A percentile compares a stretch with the other conserved stretches of the same genome.
Evolutionary conservation across 1,140 invertebrate species (phyloP).

Genomic region (Drosophila rufa): DNA sequence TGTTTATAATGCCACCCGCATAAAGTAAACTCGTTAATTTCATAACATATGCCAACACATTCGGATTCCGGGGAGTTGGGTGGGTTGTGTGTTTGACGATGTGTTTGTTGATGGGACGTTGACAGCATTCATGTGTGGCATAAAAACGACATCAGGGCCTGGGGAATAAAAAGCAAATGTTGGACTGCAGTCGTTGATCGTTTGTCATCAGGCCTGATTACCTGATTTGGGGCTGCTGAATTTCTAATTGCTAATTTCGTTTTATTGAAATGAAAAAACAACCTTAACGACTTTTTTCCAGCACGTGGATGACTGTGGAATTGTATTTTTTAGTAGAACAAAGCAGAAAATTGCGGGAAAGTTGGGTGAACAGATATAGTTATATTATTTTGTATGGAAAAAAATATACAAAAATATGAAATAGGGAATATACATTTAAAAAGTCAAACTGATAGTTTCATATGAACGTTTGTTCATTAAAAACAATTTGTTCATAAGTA

Average conservation of each 20-base stretch:
- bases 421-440: no score
- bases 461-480: no score
- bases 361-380: no score
- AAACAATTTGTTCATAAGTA: not conserved
- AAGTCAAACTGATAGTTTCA: no score
- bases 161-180: constrained; percentile 36
- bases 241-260: constrained; percentile 32
- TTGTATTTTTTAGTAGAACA: not conserved
- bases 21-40: constrained; percentile 74
- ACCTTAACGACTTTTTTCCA: not conserved
- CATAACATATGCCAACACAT: constrained; percentile 58
- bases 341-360: no score
- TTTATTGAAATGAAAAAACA: constrained; percentile 8
- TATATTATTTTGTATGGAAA: no score
- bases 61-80: constrained; percentile 4
- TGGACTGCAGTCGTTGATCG: constrained; percentile 35
- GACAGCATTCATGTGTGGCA: constrained; percentile 34
- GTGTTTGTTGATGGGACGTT: constrained; percentile 42
- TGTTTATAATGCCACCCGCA: constrained; percentile 51
- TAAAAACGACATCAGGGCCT: constrained; percentile 43
- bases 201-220: constrained; percentile 41
- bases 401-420: no score
- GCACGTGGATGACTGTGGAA: not conserved
- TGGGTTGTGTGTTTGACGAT: constrained; percentile 13
- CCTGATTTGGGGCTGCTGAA: constrained; percentile 14